Evolutionary conservation across 1,140 invertebrate genomes (phyloP), one percentile per base, ranked within the genome.

Genomic region (Dreissena rostriformis): DNA sequence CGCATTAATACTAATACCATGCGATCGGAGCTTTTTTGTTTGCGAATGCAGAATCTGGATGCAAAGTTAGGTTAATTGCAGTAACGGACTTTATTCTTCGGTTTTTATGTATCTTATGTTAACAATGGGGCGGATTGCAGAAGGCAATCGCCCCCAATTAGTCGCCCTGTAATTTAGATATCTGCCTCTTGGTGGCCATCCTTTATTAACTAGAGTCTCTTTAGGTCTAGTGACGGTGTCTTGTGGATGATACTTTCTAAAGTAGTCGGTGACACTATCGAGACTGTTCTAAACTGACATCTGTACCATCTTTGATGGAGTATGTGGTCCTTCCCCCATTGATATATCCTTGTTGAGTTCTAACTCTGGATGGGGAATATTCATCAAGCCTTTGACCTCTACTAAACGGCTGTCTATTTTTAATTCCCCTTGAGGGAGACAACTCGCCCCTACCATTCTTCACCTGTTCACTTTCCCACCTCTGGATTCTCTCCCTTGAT

Each of bases 181-280:
- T 49, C 67, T 49, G 24, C 77, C 77, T 1, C 14, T 28, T 19
- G 75, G 82, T 28, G 66, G 29, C 66, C 26, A 22, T 51, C 22
- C 17, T 39, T 61, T 85, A n/a, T 52, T 28, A n/a, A 1, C 63
- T 26, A 26, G 52, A 8, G 19, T 24, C 28, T 80, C 86, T 29
- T 61, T 68, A 19, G 79, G 76, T 51, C 77, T 82, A n/a, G 66
- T 26, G 6, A 57, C 51, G 0, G 51, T 29, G 61, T 79, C 77
- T 61, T 79, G 65, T 24, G 77, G 85, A 55, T 82, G 82, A 84
- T 91, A 91, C 75, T 89, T 91, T 49, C 78, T 80, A 65, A 91
- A 91, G 77, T 91, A 90, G 52, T 91, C 89, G 8, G 88, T 89
- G 19, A 90, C 86, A 85, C 89, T 91, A 88, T 22, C 89, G 61